These are phyloP conservation scores for Villa cingulata DNA, from an alignment of 2,888 invertebrate genomes.

Conservation along the genomic window DNA sequence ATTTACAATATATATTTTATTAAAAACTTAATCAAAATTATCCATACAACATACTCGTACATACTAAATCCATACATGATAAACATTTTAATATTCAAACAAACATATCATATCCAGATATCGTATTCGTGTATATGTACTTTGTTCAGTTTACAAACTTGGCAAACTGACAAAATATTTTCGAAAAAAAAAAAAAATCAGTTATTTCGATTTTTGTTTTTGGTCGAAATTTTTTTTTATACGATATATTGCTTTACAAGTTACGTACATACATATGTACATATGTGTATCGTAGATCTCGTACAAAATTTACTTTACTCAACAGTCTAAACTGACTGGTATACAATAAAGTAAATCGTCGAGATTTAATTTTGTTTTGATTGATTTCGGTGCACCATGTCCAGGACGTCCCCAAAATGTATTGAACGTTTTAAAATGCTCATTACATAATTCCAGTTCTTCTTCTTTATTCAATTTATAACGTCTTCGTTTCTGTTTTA, in stretches of 20 bases:
- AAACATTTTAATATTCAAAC: background rate
- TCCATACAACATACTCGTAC: constrained; percentile 5
- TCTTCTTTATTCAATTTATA: constrained; percentile 25
- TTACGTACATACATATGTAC: too few species aligned
- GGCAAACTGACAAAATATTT: constrained; percentile 29
- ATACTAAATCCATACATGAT: too few species aligned
- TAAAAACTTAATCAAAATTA: constrained; percentile 4
- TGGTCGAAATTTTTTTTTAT: too few species aligned
- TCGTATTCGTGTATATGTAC: background rate
- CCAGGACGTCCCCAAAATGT: constrained; percentile 71
- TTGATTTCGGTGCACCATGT: constrained; percentile 34
- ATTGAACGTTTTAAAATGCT: constrained; percentile 64
- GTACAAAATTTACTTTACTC: constrained; percentile 23
- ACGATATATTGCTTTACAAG: too few species aligned
- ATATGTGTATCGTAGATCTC: constrained; percentile 8
- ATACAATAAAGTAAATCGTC: constrained; percentile 35
- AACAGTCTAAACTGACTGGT: constrained; percentile 14
- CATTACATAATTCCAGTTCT: constrained; percentile 51
- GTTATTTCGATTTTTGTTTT: too few species aligned
- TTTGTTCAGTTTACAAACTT: constrained; percentile 25
- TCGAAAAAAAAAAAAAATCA: too few species aligned
- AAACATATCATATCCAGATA: background rate
- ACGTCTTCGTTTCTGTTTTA: constrained; percentile 37
- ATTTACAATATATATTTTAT: background rate
- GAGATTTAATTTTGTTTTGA: constrained; percentile 33